Conservation (phyloP, 2,113 vertebrate genomes). For the Pachyramphus minor region DNA sequence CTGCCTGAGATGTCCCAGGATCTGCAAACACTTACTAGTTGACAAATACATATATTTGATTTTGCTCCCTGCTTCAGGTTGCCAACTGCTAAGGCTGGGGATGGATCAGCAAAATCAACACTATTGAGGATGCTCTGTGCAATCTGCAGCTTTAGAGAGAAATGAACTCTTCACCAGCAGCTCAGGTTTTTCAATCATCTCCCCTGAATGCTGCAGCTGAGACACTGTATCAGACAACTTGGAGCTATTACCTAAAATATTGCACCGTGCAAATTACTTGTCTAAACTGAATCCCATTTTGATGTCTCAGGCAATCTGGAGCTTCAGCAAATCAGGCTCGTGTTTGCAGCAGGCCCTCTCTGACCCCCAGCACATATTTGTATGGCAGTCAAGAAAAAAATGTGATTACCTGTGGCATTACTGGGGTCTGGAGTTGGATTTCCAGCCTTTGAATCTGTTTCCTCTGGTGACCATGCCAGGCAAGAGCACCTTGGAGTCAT, state of each 20-base stretch:
- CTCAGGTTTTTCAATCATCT: neutral
- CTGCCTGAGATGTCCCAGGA: neutral
- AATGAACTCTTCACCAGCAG: neutral
- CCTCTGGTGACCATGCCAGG: neutral
- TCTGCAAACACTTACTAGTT: neutral
- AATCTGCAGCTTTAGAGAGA: neutral
- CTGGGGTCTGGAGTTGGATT: neutral
- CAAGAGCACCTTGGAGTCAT: neutral
- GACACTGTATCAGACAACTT: neutral
- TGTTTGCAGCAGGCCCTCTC: neutral
- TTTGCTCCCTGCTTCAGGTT: neutral
- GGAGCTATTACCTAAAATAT: neutral
- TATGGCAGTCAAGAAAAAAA: neutral
- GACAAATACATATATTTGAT: neutral
- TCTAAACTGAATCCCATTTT: neutral
- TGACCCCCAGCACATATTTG: neutral
- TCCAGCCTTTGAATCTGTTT: neutral
- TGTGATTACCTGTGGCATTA: neutral
- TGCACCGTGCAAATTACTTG: neutral
- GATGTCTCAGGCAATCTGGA: neutral
- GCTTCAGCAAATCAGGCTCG: neutral
- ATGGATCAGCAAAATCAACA: neutral
- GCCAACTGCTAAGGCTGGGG: neutral
- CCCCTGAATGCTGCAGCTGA: neutral
- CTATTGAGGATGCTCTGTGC: neutral